Percentiles rank a stretch among this genome's conserved stretches.
phyloP scores from a whole-genome alignment of 1,140 invertebrate genomes.

The Trichonephila inaurata region DNA sequence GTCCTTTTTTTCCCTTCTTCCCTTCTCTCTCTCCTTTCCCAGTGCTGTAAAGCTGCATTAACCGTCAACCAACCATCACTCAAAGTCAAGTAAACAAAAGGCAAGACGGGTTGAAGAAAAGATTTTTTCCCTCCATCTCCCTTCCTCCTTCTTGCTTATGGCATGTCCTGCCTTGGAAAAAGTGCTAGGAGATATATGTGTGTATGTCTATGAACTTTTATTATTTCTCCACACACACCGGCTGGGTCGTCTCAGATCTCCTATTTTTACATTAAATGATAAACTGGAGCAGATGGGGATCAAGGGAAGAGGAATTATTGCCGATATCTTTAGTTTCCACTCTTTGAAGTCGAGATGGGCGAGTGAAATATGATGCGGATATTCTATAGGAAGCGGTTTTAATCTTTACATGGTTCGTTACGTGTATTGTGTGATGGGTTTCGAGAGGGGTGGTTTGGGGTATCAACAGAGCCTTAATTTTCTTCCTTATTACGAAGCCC shows the following conservation, averaged over 20 bases:
- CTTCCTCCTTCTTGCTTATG: background rate
- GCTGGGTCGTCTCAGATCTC: background rate
- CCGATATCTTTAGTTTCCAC: slow-evolving; percentile 13
- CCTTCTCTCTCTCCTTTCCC: background rate
- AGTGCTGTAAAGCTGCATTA: slow-evolving; percentile 39
- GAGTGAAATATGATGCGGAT: slow-evolving; percentile 51
- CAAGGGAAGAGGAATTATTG: slow-evolving; percentile 39
- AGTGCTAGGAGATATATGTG: slow-evolving; percentile 2
- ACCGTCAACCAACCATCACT: slow-evolving; percentile 59
- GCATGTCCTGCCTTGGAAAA: slow-evolving; percentile 13
- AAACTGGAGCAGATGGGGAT: slow-evolving; percentile 64
- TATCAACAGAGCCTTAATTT: background rate
- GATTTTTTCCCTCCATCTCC: background rate
- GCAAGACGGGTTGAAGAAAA: slow-evolving; percentile 60
- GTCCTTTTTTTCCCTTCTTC: background rate
- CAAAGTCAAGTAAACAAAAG: slow-evolving; percentile 73
- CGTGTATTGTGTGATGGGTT: slow-evolving; percentile 20
- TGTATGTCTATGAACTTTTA: slow-evolving; percentile 40
- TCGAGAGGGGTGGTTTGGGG: background rate
- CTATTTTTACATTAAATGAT: slow-evolving; percentile 60
- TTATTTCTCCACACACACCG: slow-evolving; percentile 23
- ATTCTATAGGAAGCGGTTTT: slow-evolving; percentile 44
- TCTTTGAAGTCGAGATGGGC: background rate
- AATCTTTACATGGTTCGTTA: slow-evolving; percentile 50
- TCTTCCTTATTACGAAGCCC: background rate